phyloP scores from a whole-genome alignment of 2,113 vertebrate genomes.

The Empidonax alnorum region DNA sequence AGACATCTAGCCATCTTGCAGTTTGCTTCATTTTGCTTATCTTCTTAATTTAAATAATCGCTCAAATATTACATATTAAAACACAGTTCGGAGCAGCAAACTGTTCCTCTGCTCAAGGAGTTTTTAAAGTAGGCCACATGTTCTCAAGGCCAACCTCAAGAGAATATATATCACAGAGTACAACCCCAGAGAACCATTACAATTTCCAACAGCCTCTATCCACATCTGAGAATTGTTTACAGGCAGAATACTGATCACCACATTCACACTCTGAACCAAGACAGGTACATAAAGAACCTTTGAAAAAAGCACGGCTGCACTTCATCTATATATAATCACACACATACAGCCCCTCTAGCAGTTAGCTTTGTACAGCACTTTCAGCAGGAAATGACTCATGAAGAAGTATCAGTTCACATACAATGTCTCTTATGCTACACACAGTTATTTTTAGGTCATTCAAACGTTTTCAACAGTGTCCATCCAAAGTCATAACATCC shows the following conservation, averaged over 20 bases:
- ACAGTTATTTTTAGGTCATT: constrained; percentile 1
- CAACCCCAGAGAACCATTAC: neutral
- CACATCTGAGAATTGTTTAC: neutral
- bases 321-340: neutral
- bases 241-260: neutral
- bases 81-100: neutral
- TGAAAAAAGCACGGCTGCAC: neutral
- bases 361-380: neutral
- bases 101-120: neutral
- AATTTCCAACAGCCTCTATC: neutral
- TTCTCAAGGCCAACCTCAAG: neutral
- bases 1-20: neutral
- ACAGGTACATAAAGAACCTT: neutral
- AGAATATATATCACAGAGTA: neutral
- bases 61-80: neutral
- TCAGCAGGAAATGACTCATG: constrained; percentile 51
- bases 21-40: neutral
- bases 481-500: neutral
- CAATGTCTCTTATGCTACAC: neutral
- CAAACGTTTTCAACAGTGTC: neutral
- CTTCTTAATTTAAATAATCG: neutral
- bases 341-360: neutral
- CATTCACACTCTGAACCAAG: neutral
- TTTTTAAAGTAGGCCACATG: neutral
- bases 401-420: neutral